A percentile compares a stretch with the other conserved stretches of the same genome.
Conservation (phyloP, 1,140 invertebrate species). For the Tenebrio molitor region DNA sequence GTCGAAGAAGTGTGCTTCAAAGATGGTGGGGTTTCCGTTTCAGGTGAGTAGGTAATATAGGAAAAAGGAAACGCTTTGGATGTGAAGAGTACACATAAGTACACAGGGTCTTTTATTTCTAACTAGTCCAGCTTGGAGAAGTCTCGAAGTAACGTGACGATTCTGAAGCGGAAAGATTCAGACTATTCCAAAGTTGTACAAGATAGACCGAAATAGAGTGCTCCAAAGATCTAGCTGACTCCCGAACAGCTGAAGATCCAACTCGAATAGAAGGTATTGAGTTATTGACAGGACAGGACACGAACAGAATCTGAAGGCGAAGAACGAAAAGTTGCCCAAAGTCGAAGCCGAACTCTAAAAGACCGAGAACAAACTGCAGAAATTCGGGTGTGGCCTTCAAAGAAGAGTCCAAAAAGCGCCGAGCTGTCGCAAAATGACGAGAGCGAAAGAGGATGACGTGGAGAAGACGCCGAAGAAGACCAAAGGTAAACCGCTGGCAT, state of each 20-base stretch:
- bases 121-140: constrained; percentile 68
- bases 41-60: constrained; percentile 66
- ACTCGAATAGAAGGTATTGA: constrained; percentile 65
- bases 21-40: constrained; percentile 61
- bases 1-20: no score
- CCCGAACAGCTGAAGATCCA: constrained; percentile 66
- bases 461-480: constrained; percentile 56
- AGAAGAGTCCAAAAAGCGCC: constrained; percentile 65
- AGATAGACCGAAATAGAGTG: constrained; percentile 45
- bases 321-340: constrained; percentile 67
- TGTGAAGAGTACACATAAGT: constrained; percentile 66
- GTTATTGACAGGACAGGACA: constrained; percentile 30
- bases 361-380: no score
- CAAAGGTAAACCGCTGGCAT: no score
- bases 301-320: constrained; percentile 60
- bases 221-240: constrained; percentile 47
- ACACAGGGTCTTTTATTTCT: constrained; percentile 65
- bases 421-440: constrained; percentile 64
- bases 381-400: constrained; percentile 76
- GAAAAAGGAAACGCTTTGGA: constrained; percentile 67
- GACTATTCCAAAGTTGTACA: constrained; percentile 56
- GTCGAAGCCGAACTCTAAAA: constrained; percentile 68
- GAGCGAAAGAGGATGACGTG: constrained; percentile 64
- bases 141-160: constrained; percentile 61
- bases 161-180: constrained; percentile 60